Evolutionary conservation across 2,888 invertebrate genomes (phyloP).

Genomic region (Druceiella hillmani): DNA sequence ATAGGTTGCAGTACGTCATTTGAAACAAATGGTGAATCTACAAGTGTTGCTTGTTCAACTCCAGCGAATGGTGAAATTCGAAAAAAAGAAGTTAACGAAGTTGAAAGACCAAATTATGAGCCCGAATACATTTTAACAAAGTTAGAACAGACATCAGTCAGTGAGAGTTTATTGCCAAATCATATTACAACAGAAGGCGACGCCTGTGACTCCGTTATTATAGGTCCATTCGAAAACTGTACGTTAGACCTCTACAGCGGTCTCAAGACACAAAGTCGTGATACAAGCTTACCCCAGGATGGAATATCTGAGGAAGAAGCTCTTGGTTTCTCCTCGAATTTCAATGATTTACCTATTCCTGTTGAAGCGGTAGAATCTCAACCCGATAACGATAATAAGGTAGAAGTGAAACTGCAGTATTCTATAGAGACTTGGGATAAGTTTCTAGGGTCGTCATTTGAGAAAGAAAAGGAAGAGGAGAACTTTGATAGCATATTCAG

Average conservation of each 20-base stretch:
- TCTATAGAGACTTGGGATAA: too few relatives aligned
- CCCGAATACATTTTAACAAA: slow-evolving; percentile 31
- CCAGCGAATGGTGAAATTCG: too few relatives aligned
- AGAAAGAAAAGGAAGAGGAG: too few relatives aligned
- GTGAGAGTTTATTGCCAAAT: slow-evolving; percentile 32
- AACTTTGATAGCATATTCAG: too few relatives aligned
- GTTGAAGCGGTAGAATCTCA: neutral
- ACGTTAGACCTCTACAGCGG: slow-evolving; percentile 48
- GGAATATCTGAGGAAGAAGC: slow-evolving; percentile 45
- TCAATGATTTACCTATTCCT: slow-evolving; percentile 35
- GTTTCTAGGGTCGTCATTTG: too few relatives aligned
- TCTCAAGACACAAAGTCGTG: slow-evolving; percentile 36
- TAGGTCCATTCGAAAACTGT: slow-evolving; percentile 55
- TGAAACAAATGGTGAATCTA: too few relatives aligned
- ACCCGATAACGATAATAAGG: neutral
- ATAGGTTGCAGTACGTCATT: too few relatives aligned
- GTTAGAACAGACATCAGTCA: slow-evolving; percentile 29
- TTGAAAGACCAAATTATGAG: slow-evolving; percentile 29
- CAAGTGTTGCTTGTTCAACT: too few relatives aligned
- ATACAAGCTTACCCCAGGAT: slow-evolving; percentile 28
- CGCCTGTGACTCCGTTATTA: slow-evolving; percentile 50
- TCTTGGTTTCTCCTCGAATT: slow-evolving; percentile 51
- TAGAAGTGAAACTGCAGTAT: too few relatives aligned
- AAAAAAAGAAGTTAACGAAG: too few relatives aligned
- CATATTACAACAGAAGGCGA: slow-evolving; percentile 44